Base-by-base conservation (phyloP, 2,888 invertebrate genomes). In the Corythucha ciliata region DNA sequence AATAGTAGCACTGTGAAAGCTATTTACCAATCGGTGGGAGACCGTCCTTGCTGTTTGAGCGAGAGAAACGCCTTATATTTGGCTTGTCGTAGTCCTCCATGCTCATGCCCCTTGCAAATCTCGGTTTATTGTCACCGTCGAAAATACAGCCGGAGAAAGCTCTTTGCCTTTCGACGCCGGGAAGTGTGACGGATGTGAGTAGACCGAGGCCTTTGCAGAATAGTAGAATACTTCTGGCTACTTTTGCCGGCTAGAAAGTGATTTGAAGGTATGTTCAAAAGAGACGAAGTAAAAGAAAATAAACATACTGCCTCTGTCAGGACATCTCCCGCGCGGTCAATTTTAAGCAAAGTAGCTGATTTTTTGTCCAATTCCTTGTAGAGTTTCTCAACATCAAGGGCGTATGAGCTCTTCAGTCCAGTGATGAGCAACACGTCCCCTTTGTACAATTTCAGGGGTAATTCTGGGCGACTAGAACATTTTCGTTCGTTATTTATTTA, bases 191-290 rank as follows among this genome's bases (percentile, higher is more conserved):
- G 0, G 86, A 86, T 36, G 87, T 87, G 64, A 87, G 74, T 57
- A 81, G 70, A 2, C 90, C 89, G 66, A 87, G 82, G 1, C 90
- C 90, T 68, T 91, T 90, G 71, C 87, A 83, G 74, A 91, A 88
- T 51, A 90, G 77, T 57, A 90, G 75, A 64, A 91, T 77, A 47
- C 87, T 84, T 64, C 89, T 86, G 24, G 88, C 82, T 53, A 90
- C 79, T 68, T 88, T 88, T 24, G 84, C 85, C 8, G 90, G 88
- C 89, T 90, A 73, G 37, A 70, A 48, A 26, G 37, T 16, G 22
- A 10, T 10, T 6, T 39, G 29, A 12, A 29, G 29, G 12, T 8
- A 29, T 10, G 12, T 29, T 29, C 29, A 29, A 10, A 12, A 29
- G 10, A 10, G 29, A 29, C 12, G 8, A 12, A 22, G 34, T 14